A percentile compares a stretch with the other conserved stretches of the same genome.
Conservation (phyloP, 2,797 vertebrate species). For the Pipistrellus pipistrellus region DNA sequence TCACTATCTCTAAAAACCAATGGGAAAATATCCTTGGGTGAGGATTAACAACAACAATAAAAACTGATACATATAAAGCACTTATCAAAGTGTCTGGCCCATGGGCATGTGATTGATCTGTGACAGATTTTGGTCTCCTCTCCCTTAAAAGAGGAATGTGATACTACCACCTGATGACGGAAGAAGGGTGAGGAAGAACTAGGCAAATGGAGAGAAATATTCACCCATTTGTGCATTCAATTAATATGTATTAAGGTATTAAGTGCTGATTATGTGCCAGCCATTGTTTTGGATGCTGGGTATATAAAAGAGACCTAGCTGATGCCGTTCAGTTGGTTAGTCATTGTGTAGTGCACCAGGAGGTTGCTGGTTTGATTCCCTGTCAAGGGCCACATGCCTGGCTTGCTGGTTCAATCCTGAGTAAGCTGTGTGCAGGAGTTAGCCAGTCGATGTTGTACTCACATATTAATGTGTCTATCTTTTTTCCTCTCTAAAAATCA, state of each 20-base stretch:
- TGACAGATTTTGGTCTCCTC: background rate
- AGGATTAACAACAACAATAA: background rate
- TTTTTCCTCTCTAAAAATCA: no score
- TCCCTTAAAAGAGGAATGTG: background rate
- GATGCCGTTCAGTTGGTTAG: no score
- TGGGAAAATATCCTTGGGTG: no score
- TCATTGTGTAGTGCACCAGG: no score
- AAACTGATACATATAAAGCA: background rate
- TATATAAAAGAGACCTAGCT: background rate
- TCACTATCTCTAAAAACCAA: no score
- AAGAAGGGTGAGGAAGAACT: background rate
- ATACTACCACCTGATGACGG: background rate
- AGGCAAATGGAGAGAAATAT: background rate
- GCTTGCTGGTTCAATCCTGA: no score
- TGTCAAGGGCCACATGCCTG: no score
- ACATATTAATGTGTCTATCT: no score
- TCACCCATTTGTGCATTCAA: background rate
- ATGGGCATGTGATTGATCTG: background rate
- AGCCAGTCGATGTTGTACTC: no score
- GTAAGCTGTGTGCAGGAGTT: no score
- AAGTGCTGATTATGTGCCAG: background rate
- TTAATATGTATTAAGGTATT: background rate
- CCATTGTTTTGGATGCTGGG: background rate
- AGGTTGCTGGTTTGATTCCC: no score
- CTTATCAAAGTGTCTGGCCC: background rate